phyloP scores from a whole-genome alignment of 2,797 vertebrate species.

The Monodelphis domestica region DNA sequence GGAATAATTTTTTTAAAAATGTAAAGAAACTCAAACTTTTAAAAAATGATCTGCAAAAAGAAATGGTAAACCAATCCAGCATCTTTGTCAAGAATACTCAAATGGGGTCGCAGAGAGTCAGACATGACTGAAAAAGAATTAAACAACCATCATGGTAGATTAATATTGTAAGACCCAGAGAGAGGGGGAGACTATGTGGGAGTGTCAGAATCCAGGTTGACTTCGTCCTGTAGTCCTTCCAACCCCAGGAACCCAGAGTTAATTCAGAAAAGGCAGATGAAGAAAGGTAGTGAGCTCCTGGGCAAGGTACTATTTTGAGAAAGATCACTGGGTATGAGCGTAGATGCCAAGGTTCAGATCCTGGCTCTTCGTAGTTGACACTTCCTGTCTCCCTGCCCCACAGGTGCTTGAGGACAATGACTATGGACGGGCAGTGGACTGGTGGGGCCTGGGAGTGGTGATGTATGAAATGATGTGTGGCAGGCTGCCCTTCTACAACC shows the following conservation, averaged over 20 bases:
- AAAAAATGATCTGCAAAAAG: too few relatives aligned
- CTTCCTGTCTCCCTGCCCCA: slow-evolving; percentile 51
- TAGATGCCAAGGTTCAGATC: neutral
- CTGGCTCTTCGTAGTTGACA: neutral
- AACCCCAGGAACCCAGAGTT: neutral
- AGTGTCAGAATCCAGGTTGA: neutral
- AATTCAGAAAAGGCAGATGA: neutral
- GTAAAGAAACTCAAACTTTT: too few relatives aligned
- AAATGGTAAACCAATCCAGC: too few relatives aligned
- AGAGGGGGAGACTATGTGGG: neutral
- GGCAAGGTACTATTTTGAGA: rapidly evolving
- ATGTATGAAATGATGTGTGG: slow-evolving; percentile 99
- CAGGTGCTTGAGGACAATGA: slow-evolving; percentile 98
- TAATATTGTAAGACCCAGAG: neutral
- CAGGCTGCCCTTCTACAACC: slow-evolving; percentile 97
- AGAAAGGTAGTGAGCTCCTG: neutral
- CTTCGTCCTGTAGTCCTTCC: neutral
- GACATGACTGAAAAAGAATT: too few relatives aligned
- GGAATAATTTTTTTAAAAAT: too few relatives aligned
- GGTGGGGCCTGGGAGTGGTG: slow-evolving; percentile 98
- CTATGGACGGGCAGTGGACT: slow-evolving; percentile 96
- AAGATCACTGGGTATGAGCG: neutral
- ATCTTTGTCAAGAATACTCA: too few relatives aligned
- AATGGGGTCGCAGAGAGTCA: too few relatives aligned
- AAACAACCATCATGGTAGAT: too few relatives aligned